Evolutionary conservation across 2,113 vertebrate species (phyloP).

Genomic region (Chaetops frenatus): DNA sequence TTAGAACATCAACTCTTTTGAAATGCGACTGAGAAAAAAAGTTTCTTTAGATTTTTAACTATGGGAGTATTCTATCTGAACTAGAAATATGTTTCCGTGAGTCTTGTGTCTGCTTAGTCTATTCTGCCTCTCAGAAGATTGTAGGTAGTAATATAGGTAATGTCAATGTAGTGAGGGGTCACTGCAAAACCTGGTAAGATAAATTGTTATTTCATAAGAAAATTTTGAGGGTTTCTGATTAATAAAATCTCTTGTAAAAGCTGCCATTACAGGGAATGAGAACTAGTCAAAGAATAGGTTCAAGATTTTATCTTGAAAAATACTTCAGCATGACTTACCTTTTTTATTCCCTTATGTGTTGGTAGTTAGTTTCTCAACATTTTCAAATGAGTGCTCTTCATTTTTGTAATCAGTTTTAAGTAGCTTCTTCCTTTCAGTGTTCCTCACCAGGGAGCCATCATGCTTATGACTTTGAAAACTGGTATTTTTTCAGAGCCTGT

Average conservation of each 20-base stretch:
- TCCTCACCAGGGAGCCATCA: not conserved
- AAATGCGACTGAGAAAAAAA: not conserved
- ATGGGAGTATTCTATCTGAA: not conserved
- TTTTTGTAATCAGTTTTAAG: not conserved
- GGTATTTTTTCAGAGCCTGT: not conserved
- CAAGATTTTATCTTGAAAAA: not conserved
- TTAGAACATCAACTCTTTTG: not conserved
- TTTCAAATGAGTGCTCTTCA: not conserved
- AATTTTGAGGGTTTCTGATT: not conserved
- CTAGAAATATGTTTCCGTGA: not conserved
- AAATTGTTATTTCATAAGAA: not conserved
- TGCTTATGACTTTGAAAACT: not conserved
- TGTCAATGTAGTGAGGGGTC: not conserved
- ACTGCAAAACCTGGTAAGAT: not conserved
- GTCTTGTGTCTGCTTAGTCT: not conserved
- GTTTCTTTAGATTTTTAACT: not conserved
- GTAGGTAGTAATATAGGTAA: not conserved
- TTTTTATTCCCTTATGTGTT: not conserved
- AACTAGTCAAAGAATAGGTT: not conserved
- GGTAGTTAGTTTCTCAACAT: not conserved
- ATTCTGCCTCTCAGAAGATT: not conserved
- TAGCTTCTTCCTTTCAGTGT: not conserved
- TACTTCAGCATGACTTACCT: not conserved
- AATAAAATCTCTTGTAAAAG: not conserved
- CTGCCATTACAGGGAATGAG: not conserved